A percentile compares a stretch with the other conserved stretches of the same genome.
phyloP scores from a whole-genome alignment of 2,888 invertebrate genomes.

The Callimorpha dominula region DNA sequence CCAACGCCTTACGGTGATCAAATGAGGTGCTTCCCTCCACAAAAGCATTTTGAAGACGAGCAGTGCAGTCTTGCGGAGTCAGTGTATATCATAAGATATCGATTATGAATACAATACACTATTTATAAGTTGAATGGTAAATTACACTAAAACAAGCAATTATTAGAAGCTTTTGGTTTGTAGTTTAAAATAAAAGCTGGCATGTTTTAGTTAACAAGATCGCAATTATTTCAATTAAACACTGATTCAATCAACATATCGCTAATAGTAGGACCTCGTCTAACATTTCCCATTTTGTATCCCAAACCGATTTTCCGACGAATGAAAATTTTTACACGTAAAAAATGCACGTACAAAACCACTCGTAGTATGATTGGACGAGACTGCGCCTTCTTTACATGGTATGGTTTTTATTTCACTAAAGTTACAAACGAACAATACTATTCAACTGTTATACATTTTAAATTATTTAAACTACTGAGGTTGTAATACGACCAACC shows the following conservation, averaged over 20 bases:
- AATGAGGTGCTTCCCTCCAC: too few relatives aligned
- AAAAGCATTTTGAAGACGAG: too few relatives aligned
- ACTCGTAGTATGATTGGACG: slow-evolving; percentile 29
- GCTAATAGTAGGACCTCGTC: slow-evolving; percentile 16
- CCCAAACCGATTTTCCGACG: slow-evolving; percentile 34
- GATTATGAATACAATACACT: too few relatives aligned
- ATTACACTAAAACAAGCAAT: too few relatives aligned
- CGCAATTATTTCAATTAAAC: neutral
- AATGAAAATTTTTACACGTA: slow-evolving; percentile 38
- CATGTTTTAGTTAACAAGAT: neutral
- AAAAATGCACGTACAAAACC: slow-evolving; percentile 34
- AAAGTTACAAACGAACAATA: neutral
- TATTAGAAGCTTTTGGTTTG: too few relatives aligned
- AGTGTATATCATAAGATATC: too few relatives aligned
- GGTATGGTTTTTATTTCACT: neutral
- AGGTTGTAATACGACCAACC: too few relatives aligned
- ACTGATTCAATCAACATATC: neutral
- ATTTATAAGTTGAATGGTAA: too few relatives aligned
- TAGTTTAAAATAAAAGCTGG: too few relatives aligned
- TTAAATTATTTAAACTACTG: too few relatives aligned
- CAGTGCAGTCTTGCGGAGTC: too few relatives aligned
- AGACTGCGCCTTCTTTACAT: slow-evolving; percentile 7
- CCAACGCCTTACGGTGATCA: too few relatives aligned
- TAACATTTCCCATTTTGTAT: slow-evolving; percentile 25
- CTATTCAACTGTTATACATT: neutral